Evolutionary conservation across 2,888 invertebrate genomes (phyloP).

Genomic region (Drosophila quasianomalipes): DNA sequence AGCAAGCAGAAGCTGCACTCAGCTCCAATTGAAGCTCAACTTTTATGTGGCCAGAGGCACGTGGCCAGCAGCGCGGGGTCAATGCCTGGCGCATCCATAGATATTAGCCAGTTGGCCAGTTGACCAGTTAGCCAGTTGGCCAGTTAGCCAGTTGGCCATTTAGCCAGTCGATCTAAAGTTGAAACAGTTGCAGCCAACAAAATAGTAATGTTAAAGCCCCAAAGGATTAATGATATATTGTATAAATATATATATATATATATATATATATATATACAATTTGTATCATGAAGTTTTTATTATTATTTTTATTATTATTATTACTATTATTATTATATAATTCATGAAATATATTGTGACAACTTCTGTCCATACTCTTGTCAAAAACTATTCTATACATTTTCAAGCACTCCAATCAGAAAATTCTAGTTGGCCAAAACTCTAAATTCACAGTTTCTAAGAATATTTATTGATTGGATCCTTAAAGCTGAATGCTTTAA

Average conservation of each 20-base stretch:
- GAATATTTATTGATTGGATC: not conserved
- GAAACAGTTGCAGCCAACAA: not conserved
- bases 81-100: constrained; percentile 46
- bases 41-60: constrained; percentile 64
- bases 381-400: not conserved
- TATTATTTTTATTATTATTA: too few relatives aligned
- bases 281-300: not conserved
- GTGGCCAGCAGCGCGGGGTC: constrained; percentile 61
- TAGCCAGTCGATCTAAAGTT: not conserved
- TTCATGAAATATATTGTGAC: not conserved
- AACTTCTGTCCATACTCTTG: not conserved
- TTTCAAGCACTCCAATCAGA: not conserved
- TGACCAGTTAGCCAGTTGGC: not conserved
- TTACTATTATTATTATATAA: not conserved
- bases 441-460: not conserved
- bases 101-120: not conserved
- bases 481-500: too few relatives aligned
- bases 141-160: not conserved
- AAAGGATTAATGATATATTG: not conserved
- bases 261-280: not conserved
- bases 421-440: too few relatives aligned
- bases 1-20: constrained; percentile 43
- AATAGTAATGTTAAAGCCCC: not conserved
- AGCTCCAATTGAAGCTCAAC: constrained; percentile 45
- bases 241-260: too few relatives aligned